phyloP scores from a whole-genome alignment of 1,140 invertebrate genomes.

The Drosophila pruinosa region DNA sequence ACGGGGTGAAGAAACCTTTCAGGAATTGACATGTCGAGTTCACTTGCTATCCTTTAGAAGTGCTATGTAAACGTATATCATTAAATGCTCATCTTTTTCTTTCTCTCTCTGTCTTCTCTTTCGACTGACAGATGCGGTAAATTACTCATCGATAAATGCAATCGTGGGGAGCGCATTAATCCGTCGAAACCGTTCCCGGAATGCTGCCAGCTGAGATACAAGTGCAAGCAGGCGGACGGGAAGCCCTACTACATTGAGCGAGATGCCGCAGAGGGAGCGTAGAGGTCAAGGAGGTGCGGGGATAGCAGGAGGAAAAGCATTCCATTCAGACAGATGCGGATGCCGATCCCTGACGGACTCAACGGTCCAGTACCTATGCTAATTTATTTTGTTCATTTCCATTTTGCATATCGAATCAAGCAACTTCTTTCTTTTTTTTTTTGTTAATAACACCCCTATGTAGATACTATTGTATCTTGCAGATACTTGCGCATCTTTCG shows the following conservation, averaged over 20 bases:
- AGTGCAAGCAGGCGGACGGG: conserved; percentile 66
- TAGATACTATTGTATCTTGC: not conserved
- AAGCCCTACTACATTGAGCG: conserved; percentile 68
- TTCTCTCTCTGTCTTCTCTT: not conserved
- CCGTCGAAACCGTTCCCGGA: conserved; percentile 71
- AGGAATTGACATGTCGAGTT: not conserved
- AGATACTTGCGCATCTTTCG: not conserved
- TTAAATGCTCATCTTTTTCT: not conserved
- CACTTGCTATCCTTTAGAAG: not conserved
- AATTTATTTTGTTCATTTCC: conserved; percentile 47
- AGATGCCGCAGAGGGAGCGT: conserved; percentile 39
- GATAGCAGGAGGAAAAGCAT: not conserved
- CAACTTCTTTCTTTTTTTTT: conserved; percentile 35
- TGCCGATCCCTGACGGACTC: not conserved
- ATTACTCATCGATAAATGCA: conserved; percentile 66
- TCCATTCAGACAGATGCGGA: not conserved
- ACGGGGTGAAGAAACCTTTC: not conserved
- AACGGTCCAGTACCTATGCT: conserved; percentile 25
- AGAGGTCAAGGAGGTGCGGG: not conserved
- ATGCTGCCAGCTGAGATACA: conserved; percentile 73
- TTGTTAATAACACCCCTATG: conserved; percentile 24
- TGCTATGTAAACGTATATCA: not conserved
- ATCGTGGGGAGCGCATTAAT: conserved; percentile 68
- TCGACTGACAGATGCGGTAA: conserved; percentile 60
- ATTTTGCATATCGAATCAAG: conserved; percentile 26